phyloP scores from a whole-genome alignment of 2,888 invertebrate species.

The Melinaea marsaeus region DNA sequence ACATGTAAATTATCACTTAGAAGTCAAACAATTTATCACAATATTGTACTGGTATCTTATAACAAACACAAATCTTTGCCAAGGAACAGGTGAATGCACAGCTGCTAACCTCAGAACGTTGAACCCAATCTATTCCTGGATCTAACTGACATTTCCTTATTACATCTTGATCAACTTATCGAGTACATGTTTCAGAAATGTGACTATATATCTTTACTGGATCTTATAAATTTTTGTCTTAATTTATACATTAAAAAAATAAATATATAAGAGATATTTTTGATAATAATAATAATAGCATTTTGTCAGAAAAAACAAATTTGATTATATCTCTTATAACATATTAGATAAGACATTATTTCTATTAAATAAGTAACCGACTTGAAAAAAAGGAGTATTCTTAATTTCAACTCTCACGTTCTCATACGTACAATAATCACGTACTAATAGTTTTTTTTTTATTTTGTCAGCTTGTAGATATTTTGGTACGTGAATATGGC shows the following conservation, averaged over 20 bases:
- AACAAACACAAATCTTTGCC: constrained; percentile 58
- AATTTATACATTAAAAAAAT: too few relatives aligned
- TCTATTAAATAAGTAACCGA: too few relatives aligned
- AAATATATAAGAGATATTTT: too few relatives aligned
- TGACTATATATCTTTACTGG: background rate
- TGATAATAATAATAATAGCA: too few relatives aligned
- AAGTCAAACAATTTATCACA: constrained; percentile 7
- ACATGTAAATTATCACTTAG: background rate
- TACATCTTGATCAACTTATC: too few relatives aligned
- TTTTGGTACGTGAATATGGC: constrained; percentile 80
- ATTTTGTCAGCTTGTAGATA: constrained; percentile 62
- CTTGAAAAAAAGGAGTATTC: too few relatives aligned
- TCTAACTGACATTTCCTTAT: constrained; percentile 46
- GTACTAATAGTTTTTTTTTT: background rate
- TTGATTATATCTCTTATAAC: too few relatives aligned
- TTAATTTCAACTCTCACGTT: too few relatives aligned
- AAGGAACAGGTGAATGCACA: constrained; percentile 71
- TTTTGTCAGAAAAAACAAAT: too few relatives aligned
- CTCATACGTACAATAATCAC: too few relatives aligned
- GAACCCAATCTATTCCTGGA: constrained; percentile 65
- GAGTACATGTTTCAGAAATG: background rate
- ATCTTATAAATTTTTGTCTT: too few relatives aligned
- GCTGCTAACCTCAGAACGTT: constrained; percentile 46
- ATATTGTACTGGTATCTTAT: constrained; percentile 47
- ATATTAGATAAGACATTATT: too few relatives aligned